A percentile compares a stretch with the other conserved stretches of the same genome.
Evolutionary conservation across 2,113 vertebrate genomes (phyloP).

Genomic region (Platichthys stellatus): DNA sequence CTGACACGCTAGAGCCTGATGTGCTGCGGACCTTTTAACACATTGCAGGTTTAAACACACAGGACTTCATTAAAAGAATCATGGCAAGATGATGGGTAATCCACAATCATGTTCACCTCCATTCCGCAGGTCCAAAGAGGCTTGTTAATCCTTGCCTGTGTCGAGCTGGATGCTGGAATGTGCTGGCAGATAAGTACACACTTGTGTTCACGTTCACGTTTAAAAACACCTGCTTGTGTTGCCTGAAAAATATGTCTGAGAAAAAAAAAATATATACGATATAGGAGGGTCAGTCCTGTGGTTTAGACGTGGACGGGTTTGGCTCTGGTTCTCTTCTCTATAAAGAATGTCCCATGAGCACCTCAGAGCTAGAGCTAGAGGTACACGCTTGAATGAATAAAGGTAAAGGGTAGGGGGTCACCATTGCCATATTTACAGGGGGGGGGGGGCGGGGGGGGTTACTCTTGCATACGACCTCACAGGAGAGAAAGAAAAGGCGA

Average conservation of each 20-base stretch:
- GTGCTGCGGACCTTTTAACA: slow-evolving; percentile 39
- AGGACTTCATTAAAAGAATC: slow-evolving; percentile 75
- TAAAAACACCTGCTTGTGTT: slow-evolving; percentile 1
- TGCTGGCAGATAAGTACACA: slow-evolving; percentile 8
- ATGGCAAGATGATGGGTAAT: slow-evolving; percentile 60
- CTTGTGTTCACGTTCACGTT: not conserved
- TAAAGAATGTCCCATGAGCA: slow-evolving; percentile 3
- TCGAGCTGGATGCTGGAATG: slow-evolving; percentile 29
- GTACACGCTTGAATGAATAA: slow-evolving; percentile 33
- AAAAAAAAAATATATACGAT: too few species aligned
- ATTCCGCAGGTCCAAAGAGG: slow-evolving; percentile 58
- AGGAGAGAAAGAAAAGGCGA: not conserved
- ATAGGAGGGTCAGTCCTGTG: not conserved
- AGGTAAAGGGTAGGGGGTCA: slow-evolving; percentile 28
- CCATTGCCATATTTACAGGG: not conserved
- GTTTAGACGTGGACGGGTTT: slow-evolving; percentile 5
- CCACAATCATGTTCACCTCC: slow-evolving; percentile 50
- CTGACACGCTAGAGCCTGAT: not conserved
- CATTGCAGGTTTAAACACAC: slow-evolving; percentile 63
- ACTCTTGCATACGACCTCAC: not conserved
- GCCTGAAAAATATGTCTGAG: not conserved
- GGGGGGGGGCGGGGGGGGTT: slow-evolving; percentile 8
- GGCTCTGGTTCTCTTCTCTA: not conserved
- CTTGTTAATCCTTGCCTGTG: slow-evolving; percentile 65
- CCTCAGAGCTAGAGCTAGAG: slow-evolving; percentile 1